Percentiles rank a stretch among this genome's conserved stretches.
Conservation (phyloP, 2,113 vertebrate genomes). For the Oryctolagus cuniculus region mOryCun1.1 NC_091441.1:104029501-104030000, state of each 20-base stretch:
- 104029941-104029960: slow-evolving; percentile 2
- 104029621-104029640: neutral
- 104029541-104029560: neutral
- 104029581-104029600: neutral
- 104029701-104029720: neutral
- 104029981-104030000: slow-evolving; percentile 36
- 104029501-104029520: neutral
- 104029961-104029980: neutral
- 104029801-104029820: neutral
- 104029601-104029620: neutral
- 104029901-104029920: neutral
- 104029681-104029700: neutral
- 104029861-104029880: neutral
- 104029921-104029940: slow-evolving; percentile 16
- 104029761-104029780: neutral
- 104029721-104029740: neutral
- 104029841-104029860: neutral
- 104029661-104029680: neutral
- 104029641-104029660: neutral
- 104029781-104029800: neutral
- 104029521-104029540: neutral
- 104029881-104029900: neutral
- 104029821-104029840: neutral
- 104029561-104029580: neutral
- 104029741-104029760: neutral